Conservation (phyloP, 2,797 vertebrate species). For the Garrulus glandarius region DNA sequence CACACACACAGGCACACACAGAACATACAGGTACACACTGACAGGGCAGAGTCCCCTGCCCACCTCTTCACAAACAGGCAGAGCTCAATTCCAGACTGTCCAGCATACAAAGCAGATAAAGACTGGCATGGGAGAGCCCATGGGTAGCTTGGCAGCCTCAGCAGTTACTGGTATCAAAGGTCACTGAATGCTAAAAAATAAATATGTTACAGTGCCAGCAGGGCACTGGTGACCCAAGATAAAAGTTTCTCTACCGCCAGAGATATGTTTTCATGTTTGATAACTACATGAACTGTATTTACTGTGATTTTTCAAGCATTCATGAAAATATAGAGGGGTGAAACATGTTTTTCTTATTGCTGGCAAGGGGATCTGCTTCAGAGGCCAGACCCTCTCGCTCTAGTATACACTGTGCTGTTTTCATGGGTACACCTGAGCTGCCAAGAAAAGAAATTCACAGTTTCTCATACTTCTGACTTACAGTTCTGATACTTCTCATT, state of each 20-base stretch:
- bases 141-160: constrained; percentile 15
- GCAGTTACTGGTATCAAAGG: constrained; percentile 43
- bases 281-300: neutral
- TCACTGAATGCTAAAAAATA: constrained; percentile 45
- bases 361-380: neutral
- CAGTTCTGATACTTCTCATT: neutral
- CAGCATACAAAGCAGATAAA: constrained; percentile 5
- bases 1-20: neutral
- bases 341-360: neutral
- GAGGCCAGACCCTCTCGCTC: neutral
- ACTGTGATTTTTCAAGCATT: neutral
- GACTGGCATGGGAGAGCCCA: constrained; percentile 43
- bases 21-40: too few species aligned
- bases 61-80: neutral
- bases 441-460: neutral
- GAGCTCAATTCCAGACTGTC: neutral
- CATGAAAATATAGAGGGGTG: neutral
- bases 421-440: neutral
- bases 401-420: neutral
- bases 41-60: neutral
- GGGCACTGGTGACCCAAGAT: neutral
- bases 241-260: neutral
- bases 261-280: neutral
- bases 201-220: constrained; percentile 33
- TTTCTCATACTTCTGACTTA: neutral